Conservation (phyloP, 1,140 invertebrate genomes). For the Popillia japonica region DNA sequence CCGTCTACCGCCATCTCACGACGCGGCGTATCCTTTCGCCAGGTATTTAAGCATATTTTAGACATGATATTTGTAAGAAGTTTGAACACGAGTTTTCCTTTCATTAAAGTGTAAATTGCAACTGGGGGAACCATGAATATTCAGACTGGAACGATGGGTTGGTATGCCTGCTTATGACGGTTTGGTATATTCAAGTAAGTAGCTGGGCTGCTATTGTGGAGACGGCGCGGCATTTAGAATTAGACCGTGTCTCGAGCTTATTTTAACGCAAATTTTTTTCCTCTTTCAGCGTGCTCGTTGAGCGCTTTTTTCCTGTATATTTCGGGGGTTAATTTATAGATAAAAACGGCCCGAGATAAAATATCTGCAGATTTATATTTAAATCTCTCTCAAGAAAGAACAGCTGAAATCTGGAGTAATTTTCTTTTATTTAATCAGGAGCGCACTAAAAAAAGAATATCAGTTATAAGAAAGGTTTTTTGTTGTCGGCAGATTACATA, state of each 20-base stretch:
- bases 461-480: not conserved
- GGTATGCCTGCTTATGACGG: not conserved
- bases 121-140: conserved; percentile 4
- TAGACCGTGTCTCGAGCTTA: not conserved
- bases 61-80: conserved; percentile 15
- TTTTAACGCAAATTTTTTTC: conserved; percentile 10
- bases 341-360: not conserved
- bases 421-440: not conserved
- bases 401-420: not conserved
- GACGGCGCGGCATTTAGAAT: not conserved
- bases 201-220: not conserved
- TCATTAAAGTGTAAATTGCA: conserved; percentile 19
- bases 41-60: conserved; percentile 16
- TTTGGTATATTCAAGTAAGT: not conserved
- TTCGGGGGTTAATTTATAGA: not conserved
- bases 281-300: not conserved
- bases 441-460: not conserved
- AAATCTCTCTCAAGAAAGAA: not conserved
- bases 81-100: conserved; percentile 18
- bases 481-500: not conserved
- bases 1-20: not conserved
- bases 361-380: conserved; percentile 9
- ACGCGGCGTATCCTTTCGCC: not conserved
- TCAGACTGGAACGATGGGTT: not conserved
- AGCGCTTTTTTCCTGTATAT: not conserved